Evolutionary conservation across 2,888 invertebrate species (phyloP).

Genomic region (Tenthredo distinguenda): DNA sequence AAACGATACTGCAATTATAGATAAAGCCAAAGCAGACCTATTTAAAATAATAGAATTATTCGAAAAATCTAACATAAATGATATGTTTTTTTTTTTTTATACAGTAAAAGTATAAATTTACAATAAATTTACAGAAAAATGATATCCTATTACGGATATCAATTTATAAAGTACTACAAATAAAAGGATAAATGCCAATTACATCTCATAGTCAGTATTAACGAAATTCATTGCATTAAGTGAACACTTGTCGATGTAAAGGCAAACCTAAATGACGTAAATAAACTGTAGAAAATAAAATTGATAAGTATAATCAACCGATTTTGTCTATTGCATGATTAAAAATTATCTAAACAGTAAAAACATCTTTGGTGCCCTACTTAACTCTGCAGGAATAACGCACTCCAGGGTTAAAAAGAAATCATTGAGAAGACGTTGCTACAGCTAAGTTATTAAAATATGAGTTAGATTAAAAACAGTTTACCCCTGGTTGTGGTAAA

Average conservation of each 20-base stretch:
- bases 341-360: constrained; percentile 64
- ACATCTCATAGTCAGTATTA: constrained; percentile 1
- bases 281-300: constrained; percentile 56
- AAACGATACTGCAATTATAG: constrained; percentile 50
- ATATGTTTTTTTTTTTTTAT: constrained; percentile 50
- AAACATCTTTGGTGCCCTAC: constrained; percentile 75
- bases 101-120: constrained; percentile 51
- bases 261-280: constrained; percentile 41
- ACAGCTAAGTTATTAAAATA: constrained; percentile 59
- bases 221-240: not conserved
- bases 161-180: constrained; percentile 48
- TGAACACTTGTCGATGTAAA: not conserved
- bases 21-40: constrained; percentile 17
- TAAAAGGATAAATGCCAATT: constrained; percentile 43
- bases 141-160: constrained; percentile 37
- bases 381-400: constrained; percentile 63
- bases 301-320: constrained; percentile 52
- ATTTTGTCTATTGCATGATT: constrained; percentile 53
- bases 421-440: constrained; percentile 59
- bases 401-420: constrained; percentile 53
- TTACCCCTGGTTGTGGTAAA: constrained; percentile 49
- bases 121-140: constrained; percentile 57
- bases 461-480: constrained; percentile 48
- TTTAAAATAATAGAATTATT: constrained; percentile 57
- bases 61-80: constrained; percentile 53